Percentiles rank a stretch among this genome's conserved stretches.
Conservation (phyloP, 2,888 invertebrate species). For the Erannis defoliaria region DNA sequence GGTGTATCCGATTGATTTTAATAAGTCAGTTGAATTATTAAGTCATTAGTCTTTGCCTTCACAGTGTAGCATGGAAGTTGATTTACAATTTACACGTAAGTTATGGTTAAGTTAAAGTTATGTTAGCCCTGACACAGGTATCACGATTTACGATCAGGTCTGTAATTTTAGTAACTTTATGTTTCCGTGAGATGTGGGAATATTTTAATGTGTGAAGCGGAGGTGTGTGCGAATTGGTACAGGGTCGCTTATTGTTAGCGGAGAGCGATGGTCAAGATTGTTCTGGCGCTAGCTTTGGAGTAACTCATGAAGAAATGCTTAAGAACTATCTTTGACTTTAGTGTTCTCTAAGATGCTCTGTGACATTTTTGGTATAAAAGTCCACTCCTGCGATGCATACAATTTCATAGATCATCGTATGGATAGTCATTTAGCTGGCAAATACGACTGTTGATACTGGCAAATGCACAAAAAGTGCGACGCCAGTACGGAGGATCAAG, state of each 20-base stretch:
- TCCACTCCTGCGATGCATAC: too few species aligned
- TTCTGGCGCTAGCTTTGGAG: not conserved
- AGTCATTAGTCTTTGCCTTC: conserved; percentile 14
- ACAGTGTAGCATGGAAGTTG: conserved; percentile 1
- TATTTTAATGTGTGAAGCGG: conserved; percentile 13
- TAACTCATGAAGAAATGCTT: not conserved
- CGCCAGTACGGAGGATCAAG: too few species aligned
- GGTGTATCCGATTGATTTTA: conserved; percentile 45
- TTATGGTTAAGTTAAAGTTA: conserved; percentile 26
- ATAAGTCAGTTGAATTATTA: conserved; percentile 25
- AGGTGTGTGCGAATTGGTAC: conserved; percentile 31
- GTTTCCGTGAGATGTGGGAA: conserved; percentile 33
- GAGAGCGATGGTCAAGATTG: conserved; percentile 25
- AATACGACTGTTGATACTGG: too few species aligned
- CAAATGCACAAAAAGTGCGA: too few species aligned
- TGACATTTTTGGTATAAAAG: too few species aligned
- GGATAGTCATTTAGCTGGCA: too few species aligned
- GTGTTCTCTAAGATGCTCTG: too few species aligned
- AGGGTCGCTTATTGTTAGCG: conserved; percentile 25
- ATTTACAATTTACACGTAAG: conserved; percentile 18
- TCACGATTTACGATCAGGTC: conserved; percentile 27
- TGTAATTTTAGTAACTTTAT: conserved; percentile 23
- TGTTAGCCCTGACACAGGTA: conserved; percentile 32
- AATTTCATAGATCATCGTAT: too few species aligned
- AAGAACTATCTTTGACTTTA: too few species aligned